A percentile compares a stretch with the other conserved stretches of the same genome.
Evolutionary conservation across 2,888 invertebrate genomes (phyloP).

Genomic region (Holacanthella duospinosa): DNA sequence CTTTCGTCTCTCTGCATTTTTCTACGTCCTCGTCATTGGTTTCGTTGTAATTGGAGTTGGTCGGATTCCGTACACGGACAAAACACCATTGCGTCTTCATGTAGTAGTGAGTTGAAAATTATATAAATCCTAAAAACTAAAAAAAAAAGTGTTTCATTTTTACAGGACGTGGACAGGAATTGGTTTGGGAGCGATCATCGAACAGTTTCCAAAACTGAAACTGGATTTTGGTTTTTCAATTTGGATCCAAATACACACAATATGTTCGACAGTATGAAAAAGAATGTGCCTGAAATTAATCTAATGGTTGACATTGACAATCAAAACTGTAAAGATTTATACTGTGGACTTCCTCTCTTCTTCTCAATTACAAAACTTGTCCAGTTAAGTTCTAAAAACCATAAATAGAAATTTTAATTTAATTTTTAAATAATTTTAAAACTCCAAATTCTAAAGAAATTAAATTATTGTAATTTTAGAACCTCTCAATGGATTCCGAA

Average conservation of each 20-base stretch:
- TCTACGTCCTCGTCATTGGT: constrained; percentile 21
- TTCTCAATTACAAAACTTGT: constrained; percentile 28
- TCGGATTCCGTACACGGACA: constrained; percentile 32
- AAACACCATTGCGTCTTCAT: constrained; percentile 34
- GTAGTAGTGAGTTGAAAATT: constrained; percentile 24
- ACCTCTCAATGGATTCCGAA: constrained; percentile 31
- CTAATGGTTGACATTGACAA: constrained; percentile 15
- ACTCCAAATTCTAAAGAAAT: neutral
- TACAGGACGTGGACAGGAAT: constrained; percentile 23
- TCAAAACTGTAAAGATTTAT: constrained; percentile 26
- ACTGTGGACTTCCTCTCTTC: constrained; percentile 33
- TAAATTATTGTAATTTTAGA: constrained; percentile 12
- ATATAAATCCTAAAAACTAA: neutral
- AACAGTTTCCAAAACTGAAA: constrained; percentile 21
- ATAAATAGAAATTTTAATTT: neutral
- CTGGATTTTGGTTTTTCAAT: constrained; percentile 34
- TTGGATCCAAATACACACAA: constrained; percentile 28
- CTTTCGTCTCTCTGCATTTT: constrained; percentile 11
- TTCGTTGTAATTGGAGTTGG: constrained; percentile 28
- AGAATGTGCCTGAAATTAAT: constrained; percentile 21
- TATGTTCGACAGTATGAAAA: constrained; percentile 19
- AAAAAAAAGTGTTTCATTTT: neutral
- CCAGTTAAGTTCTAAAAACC: constrained; percentile 24
- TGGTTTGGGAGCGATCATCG: constrained; percentile 21
- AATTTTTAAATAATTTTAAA: neutral